Conservation (phyloP, 2,113 vertebrate species). For the Cynopterus brachyotis region DNA sequence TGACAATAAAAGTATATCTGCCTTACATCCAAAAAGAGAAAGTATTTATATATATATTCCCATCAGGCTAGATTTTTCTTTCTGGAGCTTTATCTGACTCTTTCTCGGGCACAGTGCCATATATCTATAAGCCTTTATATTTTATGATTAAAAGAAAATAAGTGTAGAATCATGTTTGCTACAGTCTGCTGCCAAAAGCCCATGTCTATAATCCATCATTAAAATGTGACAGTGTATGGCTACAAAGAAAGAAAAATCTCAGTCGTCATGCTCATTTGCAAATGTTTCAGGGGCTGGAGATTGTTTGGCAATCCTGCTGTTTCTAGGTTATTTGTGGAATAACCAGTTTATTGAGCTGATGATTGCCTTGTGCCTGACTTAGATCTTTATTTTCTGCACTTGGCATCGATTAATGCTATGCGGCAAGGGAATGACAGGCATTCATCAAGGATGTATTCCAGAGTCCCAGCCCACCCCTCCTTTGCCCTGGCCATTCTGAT, state of each 20-base stretch:
- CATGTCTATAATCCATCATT: slow-evolving; percentile 80
- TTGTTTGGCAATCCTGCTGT: slow-evolving; percentile 72
- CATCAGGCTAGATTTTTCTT: slow-evolving; percentile 40
- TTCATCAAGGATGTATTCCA: slow-evolving; percentile 67
- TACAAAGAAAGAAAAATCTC: slow-evolving; percentile 78
- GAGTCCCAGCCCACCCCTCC: slow-evolving; percentile 61
- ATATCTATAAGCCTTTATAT: slow-evolving; percentile 57
- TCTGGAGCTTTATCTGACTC: slow-evolving; percentile 56
- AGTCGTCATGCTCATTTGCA: slow-evolving; percentile 75
- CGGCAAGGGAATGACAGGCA: slow-evolving; percentile 66
- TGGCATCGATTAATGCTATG: slow-evolving; percentile 50
- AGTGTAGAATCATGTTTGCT: slow-evolving; percentile 68
- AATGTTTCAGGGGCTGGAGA: slow-evolving; percentile 75
- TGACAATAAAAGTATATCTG: slow-evolving; percentile 47
- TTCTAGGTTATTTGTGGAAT: slow-evolving; percentile 80
- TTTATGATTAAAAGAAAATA: slow-evolving; percentile 77
- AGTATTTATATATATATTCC: neutral
- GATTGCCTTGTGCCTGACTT: slow-evolving; percentile 69
- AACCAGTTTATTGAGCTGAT: slow-evolving; percentile 76
- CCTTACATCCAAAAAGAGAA: slow-evolving; percentile 8
- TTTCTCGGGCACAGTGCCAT: slow-evolving; percentile 56
- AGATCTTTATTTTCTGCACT: slow-evolving; percentile 66
- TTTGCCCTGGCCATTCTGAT: slow-evolving; percentile 71
- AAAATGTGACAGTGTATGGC: slow-evolving; percentile 74
- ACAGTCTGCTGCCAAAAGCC: slow-evolving; percentile 66